These are phyloP conservation scores for Enteromius argenteus DNA, from an alignment of 2,797 vertebrate genomes.

Conservation along the genomic window DNA sequence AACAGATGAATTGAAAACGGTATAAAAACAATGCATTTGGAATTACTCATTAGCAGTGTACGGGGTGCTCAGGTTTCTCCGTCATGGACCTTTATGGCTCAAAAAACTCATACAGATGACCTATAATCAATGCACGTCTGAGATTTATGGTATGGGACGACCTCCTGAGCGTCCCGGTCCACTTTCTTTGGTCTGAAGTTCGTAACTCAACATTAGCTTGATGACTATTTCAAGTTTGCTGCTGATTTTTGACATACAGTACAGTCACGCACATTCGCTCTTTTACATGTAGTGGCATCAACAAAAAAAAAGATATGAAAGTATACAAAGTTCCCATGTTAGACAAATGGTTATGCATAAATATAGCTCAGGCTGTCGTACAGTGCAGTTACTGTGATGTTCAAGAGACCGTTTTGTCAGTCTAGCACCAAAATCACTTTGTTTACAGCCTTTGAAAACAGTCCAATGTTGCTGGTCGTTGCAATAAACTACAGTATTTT, in stretches of 20 bases:
- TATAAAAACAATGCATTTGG: constrained; percentile 59
- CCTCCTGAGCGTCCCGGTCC: constrained; percentile 44
- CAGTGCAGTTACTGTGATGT: constrained; percentile 79
- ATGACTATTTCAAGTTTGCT: constrained; percentile 84
- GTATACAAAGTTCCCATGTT: constrained; percentile 79
- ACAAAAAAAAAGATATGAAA: constrained; percentile 75
- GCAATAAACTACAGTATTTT: constrained; percentile 20
- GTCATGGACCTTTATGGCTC: constrained; percentile 59
- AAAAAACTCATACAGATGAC: constrained; percentile 69
- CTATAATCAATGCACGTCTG: constrained; percentile 57
- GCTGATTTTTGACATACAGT: constrained; percentile 79
- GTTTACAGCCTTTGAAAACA: constrained; percentile 36
- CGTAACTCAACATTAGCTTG: constrained; percentile 57
- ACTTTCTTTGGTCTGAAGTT: constrained; percentile 53
- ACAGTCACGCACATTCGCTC: constrained; percentile 74
- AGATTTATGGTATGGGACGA: constrained; percentile 48
- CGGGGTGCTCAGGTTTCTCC: constrained; percentile 62
- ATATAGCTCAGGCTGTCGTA: constrained; percentile 74
- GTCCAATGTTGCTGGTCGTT: constrained; percentile 2
- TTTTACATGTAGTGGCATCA: constrained; percentile 77
- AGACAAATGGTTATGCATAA: constrained; percentile 81
- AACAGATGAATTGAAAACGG: constrained; percentile 64
- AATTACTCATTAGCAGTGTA: constrained; percentile 53
- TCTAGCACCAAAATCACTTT: constrained; percentile 70
- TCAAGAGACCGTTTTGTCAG: constrained; percentile 66